phyloP scores from a whole-genome alignment of 2,113 vertebrate species.

The Tachycineta bicolor region DNA sequence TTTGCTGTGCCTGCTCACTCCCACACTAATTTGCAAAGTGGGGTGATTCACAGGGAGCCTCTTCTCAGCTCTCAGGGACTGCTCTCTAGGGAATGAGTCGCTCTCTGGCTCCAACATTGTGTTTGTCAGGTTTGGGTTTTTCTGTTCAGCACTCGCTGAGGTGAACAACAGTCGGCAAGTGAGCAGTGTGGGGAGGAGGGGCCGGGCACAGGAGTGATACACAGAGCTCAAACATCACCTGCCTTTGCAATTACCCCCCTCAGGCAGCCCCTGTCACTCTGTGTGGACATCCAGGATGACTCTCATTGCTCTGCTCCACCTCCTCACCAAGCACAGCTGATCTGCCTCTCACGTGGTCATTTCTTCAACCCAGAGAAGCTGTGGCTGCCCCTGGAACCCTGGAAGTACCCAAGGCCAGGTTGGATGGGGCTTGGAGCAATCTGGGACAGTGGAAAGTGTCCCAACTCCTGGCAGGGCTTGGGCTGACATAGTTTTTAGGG shows the following conservation, averaged over 20 bases:
- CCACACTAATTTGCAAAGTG: background rate
- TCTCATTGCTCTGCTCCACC: background rate
- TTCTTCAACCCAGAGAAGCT: background rate
- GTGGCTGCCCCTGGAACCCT: background rate
- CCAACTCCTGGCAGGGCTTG: background rate
- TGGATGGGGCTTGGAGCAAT: background rate
- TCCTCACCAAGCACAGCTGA: background rate
- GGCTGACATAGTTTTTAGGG: background rate
- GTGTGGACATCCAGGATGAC: background rate
- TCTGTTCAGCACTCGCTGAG: background rate
- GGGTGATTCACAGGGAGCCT: background rate
- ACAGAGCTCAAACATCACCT: background rate
- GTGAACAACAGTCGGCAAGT: background rate
- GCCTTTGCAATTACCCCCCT: background rate
- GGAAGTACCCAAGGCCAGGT: rapidly evolving
- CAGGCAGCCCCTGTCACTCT: background rate
- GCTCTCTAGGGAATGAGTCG: background rate
- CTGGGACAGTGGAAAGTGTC: background rate
- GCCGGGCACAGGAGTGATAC: background rate
- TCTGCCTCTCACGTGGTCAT: background rate
- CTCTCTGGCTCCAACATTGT: background rate
- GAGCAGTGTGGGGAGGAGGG: background rate
- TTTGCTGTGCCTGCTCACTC: background rate
- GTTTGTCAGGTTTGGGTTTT: background rate
- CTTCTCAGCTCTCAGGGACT: background rate